phyloP scores from a whole-genome alignment of 2,888 invertebrate species.

The Pandemis cinnamomeana region DNA sequence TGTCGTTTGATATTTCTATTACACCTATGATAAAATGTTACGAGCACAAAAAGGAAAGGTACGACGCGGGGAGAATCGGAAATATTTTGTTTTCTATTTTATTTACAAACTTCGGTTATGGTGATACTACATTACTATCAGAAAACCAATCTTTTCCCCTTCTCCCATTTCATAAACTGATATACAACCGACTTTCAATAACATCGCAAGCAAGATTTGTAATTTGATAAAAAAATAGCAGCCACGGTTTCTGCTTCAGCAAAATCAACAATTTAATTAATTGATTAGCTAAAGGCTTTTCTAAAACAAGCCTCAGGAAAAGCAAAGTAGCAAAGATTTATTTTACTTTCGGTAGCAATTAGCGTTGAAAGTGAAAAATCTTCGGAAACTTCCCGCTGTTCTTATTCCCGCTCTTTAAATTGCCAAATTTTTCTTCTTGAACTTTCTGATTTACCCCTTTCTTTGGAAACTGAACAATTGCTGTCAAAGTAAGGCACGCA shows the following conservation, averaged over 20 bases:
- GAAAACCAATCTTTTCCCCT: slow-evolving; percentile 63
- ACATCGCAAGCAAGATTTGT: slow-evolving; percentile 24
- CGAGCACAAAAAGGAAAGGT: slow-evolving; percentile 58
- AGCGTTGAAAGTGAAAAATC: slow-evolving; percentile 83
- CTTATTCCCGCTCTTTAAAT: slow-evolving; percentile 78
- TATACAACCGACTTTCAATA: slow-evolving; percentile 16
- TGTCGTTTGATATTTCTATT: slow-evolving; percentile 74
- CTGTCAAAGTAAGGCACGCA: slow-evolving; percentile 46
- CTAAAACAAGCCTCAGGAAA: slow-evolving; percentile 71
- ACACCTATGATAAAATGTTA: slow-evolving; percentile 83
- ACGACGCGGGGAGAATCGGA: slow-evolving; percentile 55
- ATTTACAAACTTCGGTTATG: slow-evolving; percentile 78
- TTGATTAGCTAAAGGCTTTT: slow-evolving; percentile 72
- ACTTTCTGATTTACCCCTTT: slow-evolving; percentile 82
- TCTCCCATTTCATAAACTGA: slow-evolving; percentile 49
- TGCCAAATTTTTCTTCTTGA: slow-evolving; percentile 78
- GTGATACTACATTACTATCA: slow-evolving; percentile 67
- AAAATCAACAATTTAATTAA: slow-evolving; percentile 77
- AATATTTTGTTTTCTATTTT: slow-evolving; percentile 77
- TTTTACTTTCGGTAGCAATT: slow-evolving; percentile 81
- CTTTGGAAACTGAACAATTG: slow-evolving; percentile 77
- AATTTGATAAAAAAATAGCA: slow-evolving; percentile 34
- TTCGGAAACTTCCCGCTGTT: slow-evolving; percentile 69
- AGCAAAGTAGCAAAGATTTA: slow-evolving; percentile 77
- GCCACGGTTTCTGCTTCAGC: slow-evolving; percentile 42